Base-by-base conservation (phyloP, 2,113 vertebrate species). In the Hydropotes inermis region DNA sequence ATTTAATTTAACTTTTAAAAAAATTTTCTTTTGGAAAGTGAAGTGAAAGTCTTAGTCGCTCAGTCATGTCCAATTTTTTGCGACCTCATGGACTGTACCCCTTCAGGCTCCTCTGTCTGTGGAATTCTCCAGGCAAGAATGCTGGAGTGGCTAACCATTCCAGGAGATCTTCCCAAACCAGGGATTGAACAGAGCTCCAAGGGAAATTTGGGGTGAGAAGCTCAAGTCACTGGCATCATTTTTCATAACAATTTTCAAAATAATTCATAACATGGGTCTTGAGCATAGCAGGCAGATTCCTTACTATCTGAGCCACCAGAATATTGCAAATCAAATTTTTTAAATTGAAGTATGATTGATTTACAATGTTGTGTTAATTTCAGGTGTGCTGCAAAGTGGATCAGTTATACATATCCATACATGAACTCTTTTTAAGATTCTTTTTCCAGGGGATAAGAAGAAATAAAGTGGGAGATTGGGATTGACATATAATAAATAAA, bases 161-260 rank as follows among this genome's bases (percentile, higher is more conserved):
- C n/a, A 39, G n/a, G 67, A 74, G n/a, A 23, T 39, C n/a, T 74
- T 74, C 67, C 21, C n/a, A 39, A 74, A 74, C n/a, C 67, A 39
- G 67, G n/a, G n/a, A 12, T 74, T 0, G 0, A 13, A 39, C 47
- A 50, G 47, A 50, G 47, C 47, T 50, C 47, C 47, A 50, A 50
- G 47, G 47, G 47, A 50, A 50, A 50, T 50, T 50, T 50, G 47
- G 47, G 47, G 12, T 50, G 47, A 50, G 47, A 50, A 50, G 47
- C 3, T 50, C 47, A 50, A 50, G 12, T 50, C 47, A 50, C 3
- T 50, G 47, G 47, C 47, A 50, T 50, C 47, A 50, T 50, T 50
- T 50, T 50, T 50, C 47, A 50, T 50, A 50, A 50, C 3, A 50
- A 50, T 50, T 50, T 14, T 50, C 47, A 50, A 13, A 50, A 50